Base-by-base conservation (phyloP, 2,113 vertebrate species). In the Eleginops maclovinus region DNA sequence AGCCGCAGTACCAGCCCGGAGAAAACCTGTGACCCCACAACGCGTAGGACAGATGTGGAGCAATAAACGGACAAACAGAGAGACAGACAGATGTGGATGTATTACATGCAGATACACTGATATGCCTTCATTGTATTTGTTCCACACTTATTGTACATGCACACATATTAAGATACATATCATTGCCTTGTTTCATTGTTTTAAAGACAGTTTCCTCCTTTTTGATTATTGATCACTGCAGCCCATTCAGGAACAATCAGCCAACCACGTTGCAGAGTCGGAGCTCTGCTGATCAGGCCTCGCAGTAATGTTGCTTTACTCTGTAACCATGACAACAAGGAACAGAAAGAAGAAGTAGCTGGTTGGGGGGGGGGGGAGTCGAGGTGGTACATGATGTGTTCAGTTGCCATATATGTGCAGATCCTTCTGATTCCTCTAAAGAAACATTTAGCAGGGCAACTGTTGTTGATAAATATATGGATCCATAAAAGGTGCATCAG, bases 1-100 rank as follows among this genome's bases (percentile, higher is more conserved):
- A 99, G 90, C 98, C 97, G 77, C 98, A 99, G 93, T 99, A 99
- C 91, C 98, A 99, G 86, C 97, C 98, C 0, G 98, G 97, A 75
- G 98, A 99, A 74, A 94, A 96, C 92, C 93, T 96, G 93, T 96
- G 94, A 95, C 87, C 69, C 4, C 46, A 21, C 66, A 65, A 36
- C 59, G 40, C 14, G 14, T 16, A 50, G 53, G 53, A 68, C 67
- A 72, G 26, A 54, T 22, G 19, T 28, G 68, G 53, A 77, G 77
- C 66, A 22, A 82, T 63, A 65, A 72, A 81, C 3, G 43, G 51
- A 74, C 62, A 21, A 51, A 86, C 41, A 81, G 28, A 67, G 43
- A 44, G 26, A 24, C 17, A 55, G 59, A 53, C 21, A 64, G 28
- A 72, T 16, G 46, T 16, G 46, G 28, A 68, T 50, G 65, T 63